These are phyloP conservation scores for Oxytorus armatus DNA, from an alignment of 2,888 invertebrate genomes.

Conservation along the genomic window DNA sequence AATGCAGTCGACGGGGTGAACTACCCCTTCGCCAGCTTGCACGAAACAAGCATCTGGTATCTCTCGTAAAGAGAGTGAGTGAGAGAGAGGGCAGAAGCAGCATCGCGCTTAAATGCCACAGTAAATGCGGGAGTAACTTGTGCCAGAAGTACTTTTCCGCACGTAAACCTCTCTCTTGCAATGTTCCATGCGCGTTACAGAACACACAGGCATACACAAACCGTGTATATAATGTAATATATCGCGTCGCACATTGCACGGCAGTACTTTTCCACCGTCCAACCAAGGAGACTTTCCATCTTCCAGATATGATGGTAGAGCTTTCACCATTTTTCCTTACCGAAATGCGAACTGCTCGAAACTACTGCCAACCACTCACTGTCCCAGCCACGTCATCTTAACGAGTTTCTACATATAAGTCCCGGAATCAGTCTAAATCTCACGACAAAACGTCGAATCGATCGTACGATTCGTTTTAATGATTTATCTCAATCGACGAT, in stretches of 20 bases:
- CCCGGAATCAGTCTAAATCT: no score
- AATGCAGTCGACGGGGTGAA: slow-evolving; percentile 54
- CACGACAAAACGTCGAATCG: no score
- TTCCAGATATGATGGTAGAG: slow-evolving; percentile 59
- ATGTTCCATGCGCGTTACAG: slow-evolving; percentile 52
- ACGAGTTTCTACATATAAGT: slow-evolving; percentile 27
- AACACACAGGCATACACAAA: slow-evolving; percentile 6
- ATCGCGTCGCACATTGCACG: slow-evolving; percentile 47
- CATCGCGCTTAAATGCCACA: slow-evolving; percentile 41
- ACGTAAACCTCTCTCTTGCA: slow-evolving; percentile 40
- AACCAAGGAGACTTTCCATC: slow-evolving; percentile 61
- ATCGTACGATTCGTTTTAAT: no score
- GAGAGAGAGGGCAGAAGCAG: no score
- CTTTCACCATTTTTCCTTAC: slow-evolving; percentile 31
- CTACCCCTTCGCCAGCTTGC: slow-evolving; percentile 38
- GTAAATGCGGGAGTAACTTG: slow-evolving; percentile 60
- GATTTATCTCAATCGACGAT: no score
- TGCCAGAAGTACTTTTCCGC: slow-evolving; percentile 64
- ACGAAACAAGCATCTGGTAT: slow-evolving; percentile 47
- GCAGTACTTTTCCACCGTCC: slow-evolving; percentile 47
- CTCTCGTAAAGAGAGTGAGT: slow-evolving; percentile 15
- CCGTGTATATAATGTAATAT: slow-evolving; percentile 49
- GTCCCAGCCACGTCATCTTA: background rate
- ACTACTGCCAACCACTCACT: slow-evolving; percentile 30
- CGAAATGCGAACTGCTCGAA: slow-evolving; percentile 10